Base-by-base conservation (phyloP, 2,797 vertebrate genomes). In the Brachyrhaphis roseni region DNA sequence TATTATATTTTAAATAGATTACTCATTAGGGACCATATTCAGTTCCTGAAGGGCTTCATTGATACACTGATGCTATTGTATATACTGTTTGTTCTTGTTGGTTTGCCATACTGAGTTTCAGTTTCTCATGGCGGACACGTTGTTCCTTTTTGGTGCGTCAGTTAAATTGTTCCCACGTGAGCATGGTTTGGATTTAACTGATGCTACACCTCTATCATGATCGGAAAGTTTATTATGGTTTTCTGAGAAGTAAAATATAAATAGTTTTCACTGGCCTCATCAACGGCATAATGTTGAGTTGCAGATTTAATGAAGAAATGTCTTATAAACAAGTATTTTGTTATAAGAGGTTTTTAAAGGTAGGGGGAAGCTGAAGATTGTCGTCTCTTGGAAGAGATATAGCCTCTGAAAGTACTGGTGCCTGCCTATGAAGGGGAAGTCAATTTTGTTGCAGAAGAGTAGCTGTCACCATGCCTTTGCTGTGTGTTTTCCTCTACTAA, bases 161-260 rank as follows among this genome's bases (percentile, higher is more conserved):
- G 15, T 75, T 79, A 73, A 74, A 47, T 82, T 45, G 10, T 4
- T 82, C 13, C 79, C 16, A 8, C 77, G 45, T 51, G 23, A 62
- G 45, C 74, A 55, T 74, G 3, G 43, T 75, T 78, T 39, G 26
- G 16, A 77, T 76, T 74, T 49, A 82, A 70, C 16, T 0, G 41
- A 31, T 74, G 31, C 11, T 53, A 47, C 66, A 26, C 12, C 53
- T 36, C 79, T 71, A 78, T 85, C 15, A 13, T 73, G 68, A 77
- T 86, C 75, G 83, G 70, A 1, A 88, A 72, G 91, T 87, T 85
- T 68, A 41, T 13, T 20, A 70, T 74, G 45, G 16, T 90, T 85
- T 84, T 74, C 49, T 28, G 64, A 84, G 77, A 83, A 80, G 77
- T 55, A 51, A 55, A 41, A 57, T 66, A 59, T 26, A 39, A 79